These are phyloP conservation scores for Anagrus nilaparvatae DNA, from an alignment of 1,140 invertebrate species.

Conservation along the genomic window DNA sequence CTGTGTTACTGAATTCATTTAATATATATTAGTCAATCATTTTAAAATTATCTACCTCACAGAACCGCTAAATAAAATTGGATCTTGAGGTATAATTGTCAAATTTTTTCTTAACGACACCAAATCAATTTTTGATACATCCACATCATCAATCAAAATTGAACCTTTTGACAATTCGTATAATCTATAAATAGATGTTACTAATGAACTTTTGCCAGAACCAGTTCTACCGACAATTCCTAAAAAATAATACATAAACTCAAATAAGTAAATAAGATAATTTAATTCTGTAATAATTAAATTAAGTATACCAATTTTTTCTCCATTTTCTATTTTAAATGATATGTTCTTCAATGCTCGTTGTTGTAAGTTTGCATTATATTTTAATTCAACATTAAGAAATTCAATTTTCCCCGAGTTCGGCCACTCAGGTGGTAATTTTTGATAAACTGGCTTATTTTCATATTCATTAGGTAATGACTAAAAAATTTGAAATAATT, in stretches of 20 bases:
- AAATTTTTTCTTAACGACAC: neutral
- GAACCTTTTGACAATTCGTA: slow-evolving; percentile 51
- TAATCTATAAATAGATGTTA: slow-evolving; percentile 51
- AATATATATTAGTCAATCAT: slow-evolving; percentile 1
- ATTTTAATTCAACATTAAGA: slow-evolving; percentile 43
- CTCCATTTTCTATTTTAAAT: slow-evolving; percentile 45
- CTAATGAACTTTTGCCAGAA: slow-evolving; percentile 50
- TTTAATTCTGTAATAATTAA: too few relatives aligned
- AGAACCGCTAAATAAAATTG: slow-evolving; percentile 55
- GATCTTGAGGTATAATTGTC: slow-evolving; percentile 63
- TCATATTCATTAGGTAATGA: slow-evolving; percentile 21
- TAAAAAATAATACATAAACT: slow-evolving; percentile 28
- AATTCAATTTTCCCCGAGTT: slow-evolving; percentile 44
- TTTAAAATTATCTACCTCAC: slow-evolving; percentile 49
- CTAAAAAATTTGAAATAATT: slow-evolving; percentile 17
- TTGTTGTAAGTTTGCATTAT: slow-evolving; percentile 38
- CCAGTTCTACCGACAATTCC: slow-evolving; percentile 60
- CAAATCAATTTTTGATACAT: neutral
- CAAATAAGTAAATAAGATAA: slow-evolving; percentile 9
- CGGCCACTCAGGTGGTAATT: slow-evolving; percentile 45
- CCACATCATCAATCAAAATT: slow-evolving; percentile 41
- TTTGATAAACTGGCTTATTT: slow-evolving; percentile 15
- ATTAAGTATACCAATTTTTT: slow-evolving; percentile 58
- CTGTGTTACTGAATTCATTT: neutral
- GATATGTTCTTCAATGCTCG: slow-evolving; percentile 45